A percentile compares a stretch with the other conserved stretches of the same genome.
phyloP scores from a whole-genome alignment of 1,140 invertebrate genomes.

The Fopius arisanus region DNA sequence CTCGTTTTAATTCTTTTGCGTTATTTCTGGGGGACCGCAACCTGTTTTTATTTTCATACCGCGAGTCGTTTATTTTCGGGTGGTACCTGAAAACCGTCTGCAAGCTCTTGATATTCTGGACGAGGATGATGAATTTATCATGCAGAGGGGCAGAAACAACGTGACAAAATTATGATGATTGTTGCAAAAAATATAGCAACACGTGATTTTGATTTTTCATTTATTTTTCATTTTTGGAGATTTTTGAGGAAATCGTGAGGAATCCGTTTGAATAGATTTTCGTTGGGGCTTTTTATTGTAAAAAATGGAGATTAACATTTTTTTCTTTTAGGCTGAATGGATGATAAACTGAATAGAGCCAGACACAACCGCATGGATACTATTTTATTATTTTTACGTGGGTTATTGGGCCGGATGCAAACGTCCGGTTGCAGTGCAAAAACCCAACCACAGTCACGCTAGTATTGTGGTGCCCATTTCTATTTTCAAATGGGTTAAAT shows the following conservation, averaged over 20 bases:
- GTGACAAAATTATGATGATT: background rate
- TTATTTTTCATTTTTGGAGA: too few relatives aligned
- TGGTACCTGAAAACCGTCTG: background rate
- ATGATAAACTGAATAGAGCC: constrained; percentile 7
- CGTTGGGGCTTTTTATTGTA: too few relatives aligned
- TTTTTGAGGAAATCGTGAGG: too few relatives aligned
- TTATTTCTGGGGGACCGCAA: background rate
- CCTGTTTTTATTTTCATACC: background rate
- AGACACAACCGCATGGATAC: constrained; percentile 14
- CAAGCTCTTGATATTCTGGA: background rate
- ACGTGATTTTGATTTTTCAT: too few relatives aligned
- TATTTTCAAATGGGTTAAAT: background rate
- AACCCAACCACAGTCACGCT: constrained; percentile 12
- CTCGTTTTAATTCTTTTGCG: background rate
- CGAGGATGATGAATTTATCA: background rate
- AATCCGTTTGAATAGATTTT: too few relatives aligned
- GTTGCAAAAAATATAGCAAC: background rate
- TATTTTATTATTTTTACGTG: constrained; percentile 13
- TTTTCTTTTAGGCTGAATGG: too few relatives aligned
- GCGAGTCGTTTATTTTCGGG: background rate
- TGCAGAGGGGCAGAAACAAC: background rate
- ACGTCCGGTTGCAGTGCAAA: constrained; percentile 11
- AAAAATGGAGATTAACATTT: too few relatives aligned
- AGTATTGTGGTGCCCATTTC: background rate
- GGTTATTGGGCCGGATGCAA: constrained; percentile 5